Evolutionary conservation across 2,113 vertebrate species (phyloP), one percentile per base, ranked within the genome.

Genomic region (Triplophysa tibetana): DNA sequence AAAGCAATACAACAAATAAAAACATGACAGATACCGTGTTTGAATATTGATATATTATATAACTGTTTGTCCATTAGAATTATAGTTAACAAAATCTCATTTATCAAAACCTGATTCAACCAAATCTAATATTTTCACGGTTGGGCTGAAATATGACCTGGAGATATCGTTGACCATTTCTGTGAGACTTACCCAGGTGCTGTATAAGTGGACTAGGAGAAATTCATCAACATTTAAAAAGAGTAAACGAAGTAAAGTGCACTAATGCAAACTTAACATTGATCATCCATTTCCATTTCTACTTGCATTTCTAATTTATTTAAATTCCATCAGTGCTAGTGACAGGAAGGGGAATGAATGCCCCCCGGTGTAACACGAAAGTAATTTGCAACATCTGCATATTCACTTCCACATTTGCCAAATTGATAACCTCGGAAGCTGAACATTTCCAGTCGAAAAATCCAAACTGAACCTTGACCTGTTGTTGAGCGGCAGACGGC

Each of bases 401-500:
- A 62, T 63, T 75, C 58, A 26, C 73, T 50, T 21, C 4, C 23
- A 75, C 58, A 75, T 75, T 75, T 24, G 23, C 56, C 60, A 75
- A 45, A 63, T 21, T 75, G 58, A 63, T 48, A 29, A 63, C 58
- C n/a, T 4, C 5, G 56, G 33, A 77, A 8, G 33, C 73, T 50
- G 19, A 77, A 45, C 67, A 33, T 62, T 61, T 74, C 70, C 33
- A 60, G 29, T 41, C 12, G 19, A 74, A 61, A 74, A 74, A 60
- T 43, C 33, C 70, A 61, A 21, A 75, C 41, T 77, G 61, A 77
- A 65, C 62, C 62, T 48, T 60, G 67, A 96, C 95, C 95, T 95
- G 88, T 91, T 90, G 91, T 98, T 98, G 83, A 95, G 87, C 33
- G 95, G 96, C 84, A 92, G 93, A 24, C 96, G 91, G 81, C 97